phyloP scores from a whole-genome alignment of 2,888 invertebrate species.

The Amblyjoppa fuscipennis region DNA sequence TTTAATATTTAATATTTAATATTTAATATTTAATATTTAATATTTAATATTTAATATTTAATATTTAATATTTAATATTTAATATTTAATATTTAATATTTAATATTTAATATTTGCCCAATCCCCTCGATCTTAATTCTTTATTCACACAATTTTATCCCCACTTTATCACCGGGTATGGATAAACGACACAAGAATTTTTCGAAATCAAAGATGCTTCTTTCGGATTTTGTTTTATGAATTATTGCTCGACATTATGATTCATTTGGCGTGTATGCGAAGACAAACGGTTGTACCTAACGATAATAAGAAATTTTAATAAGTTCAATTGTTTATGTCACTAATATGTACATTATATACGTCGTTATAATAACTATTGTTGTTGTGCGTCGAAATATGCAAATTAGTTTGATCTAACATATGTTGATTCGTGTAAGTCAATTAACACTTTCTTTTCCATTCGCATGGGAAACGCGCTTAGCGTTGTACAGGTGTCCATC shows the following conservation, averaged over 20 bases:
- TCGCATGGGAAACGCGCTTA: not conserved
- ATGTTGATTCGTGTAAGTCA: not conserved
- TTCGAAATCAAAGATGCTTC: not conserved
- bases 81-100: too few species aligned
- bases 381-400: conserved; percentile 38
- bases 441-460: conserved; percentile 4
- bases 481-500: not conserved
- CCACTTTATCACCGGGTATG: not conserved
- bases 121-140: not conserved
- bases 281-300: conserved; percentile 29
- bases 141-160: not conserved
- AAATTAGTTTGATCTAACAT: conserved; percentile 8
- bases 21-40: too few species aligned
- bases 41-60: not conserved
- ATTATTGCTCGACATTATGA: conserved; percentile 29
- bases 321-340: conserved; percentile 14
- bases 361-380: conserved; percentile 6
- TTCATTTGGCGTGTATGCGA: conserved; percentile 22
- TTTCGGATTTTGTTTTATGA: not conserved
- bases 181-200: not conserved
- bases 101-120: not conserved
- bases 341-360: conserved; percentile 19
- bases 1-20: too few species aligned
- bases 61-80: not conserved
- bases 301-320: conserved; percentile 17